A percentile compares a stretch with the other conserved stretches of the same genome.
Conservation (phyloP, 2,797 vertebrate genomes). For the Eupleurogrammus muticus region DNA sequence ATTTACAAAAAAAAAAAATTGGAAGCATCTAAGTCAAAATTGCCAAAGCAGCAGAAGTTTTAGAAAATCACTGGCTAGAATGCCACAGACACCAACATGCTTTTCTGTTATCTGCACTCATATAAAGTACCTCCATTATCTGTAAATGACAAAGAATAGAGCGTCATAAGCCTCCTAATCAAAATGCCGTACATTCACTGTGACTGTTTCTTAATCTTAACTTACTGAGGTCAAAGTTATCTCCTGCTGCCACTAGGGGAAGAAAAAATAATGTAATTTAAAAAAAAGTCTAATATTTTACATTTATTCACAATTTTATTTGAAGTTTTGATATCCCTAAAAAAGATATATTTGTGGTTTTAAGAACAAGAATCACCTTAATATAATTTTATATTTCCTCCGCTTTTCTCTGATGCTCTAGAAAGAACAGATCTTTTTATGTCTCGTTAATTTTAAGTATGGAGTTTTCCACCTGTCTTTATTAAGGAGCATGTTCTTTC, state of each 20-base stretch:
- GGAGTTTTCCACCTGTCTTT: too few species aligned
- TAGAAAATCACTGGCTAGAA: constrained; percentile 17
- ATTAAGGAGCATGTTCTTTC: too few species aligned
- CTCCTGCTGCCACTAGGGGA: neutral
- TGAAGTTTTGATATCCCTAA: too few species aligned
- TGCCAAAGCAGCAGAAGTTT: constrained; percentile 4
- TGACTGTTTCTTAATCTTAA: neutral
- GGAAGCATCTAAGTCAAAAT: neutral
- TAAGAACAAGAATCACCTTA: too few species aligned
- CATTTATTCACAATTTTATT: too few species aligned
- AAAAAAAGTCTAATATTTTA: too few species aligned
- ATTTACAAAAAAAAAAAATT: neutral
- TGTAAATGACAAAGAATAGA: constrained; percentile 18
- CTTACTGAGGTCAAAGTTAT: neutral
- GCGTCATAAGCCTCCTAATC: neutral
- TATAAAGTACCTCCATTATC: constrained; percentile 9
- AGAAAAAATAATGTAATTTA: neutral
- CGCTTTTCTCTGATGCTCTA: too few species aligned
- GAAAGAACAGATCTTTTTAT: too few species aligned
- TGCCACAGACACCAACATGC: constrained; percentile 18
- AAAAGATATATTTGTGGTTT: too few species aligned
- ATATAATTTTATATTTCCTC: too few species aligned
- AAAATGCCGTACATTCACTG: neutral
- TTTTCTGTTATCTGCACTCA: constrained; percentile 16
- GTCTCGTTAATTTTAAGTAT: too few species aligned